phyloP scores from a whole-genome alignment of 1,140 invertebrate genomes.

The Agrypnia vestita region DNA sequence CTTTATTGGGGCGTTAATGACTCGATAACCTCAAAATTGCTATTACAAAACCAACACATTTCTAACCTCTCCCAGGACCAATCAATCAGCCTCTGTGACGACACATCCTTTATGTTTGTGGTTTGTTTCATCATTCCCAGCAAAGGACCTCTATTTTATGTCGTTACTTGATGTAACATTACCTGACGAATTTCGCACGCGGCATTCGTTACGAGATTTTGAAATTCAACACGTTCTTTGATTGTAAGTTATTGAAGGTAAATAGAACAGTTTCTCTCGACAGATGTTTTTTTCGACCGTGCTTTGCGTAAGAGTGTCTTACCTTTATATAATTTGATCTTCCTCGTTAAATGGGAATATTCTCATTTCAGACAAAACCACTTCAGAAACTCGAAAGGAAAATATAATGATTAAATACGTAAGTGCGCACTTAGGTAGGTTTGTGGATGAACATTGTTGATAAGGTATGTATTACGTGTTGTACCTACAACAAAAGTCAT shows the following conservation, averaged over 20 bases:
- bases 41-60: constrained; percentile 16
- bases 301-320: neutral
- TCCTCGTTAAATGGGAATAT: neutral
- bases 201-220: too few relatives aligned
- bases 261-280: neutral
- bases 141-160: neutral
- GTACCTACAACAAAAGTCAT: too few relatives aligned
- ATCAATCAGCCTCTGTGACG: constrained; percentile 18
- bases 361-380: neutral
- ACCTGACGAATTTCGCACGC: too few relatives aligned
- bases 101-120: constrained; percentile 16
- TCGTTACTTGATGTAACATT: too few relatives aligned
- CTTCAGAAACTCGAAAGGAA: neutral
- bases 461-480: too few relatives aligned
- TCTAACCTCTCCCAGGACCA: constrained; percentile 1
- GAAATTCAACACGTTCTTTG: too few relatives aligned
- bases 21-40: constrained; percentile 13
- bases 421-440: too few relatives aligned
- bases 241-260: neutral
- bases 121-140: constrained; percentile 14
- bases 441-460: too few relatives aligned
- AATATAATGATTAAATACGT: neutral
- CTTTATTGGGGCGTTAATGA: too few relatives aligned
- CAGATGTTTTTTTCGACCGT: neutral
- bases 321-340: constrained; percentile 17